phyloP scores from a whole-genome alignment of 2,797 vertebrate species.

The Decapterus maruadsi region DNA sequence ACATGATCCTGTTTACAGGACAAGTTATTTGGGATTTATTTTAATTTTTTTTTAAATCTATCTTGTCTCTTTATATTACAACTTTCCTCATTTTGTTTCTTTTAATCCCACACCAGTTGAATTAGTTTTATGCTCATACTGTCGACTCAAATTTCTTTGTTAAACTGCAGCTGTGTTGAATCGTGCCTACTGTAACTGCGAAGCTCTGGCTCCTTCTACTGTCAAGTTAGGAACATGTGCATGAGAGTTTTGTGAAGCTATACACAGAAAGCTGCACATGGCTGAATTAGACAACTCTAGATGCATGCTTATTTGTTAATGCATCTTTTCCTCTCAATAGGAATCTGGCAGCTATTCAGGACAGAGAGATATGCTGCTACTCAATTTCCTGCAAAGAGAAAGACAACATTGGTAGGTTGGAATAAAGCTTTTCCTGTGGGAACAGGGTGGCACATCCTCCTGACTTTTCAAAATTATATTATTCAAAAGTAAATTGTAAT shows the following conservation, averaged over 20 bases:
- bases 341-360: slow-evolving; percentile 91
- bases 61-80: not conserved
- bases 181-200: not conserved
- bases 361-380: slow-evolving; percentile 92
- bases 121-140: not conserved
- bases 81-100: not conserved
- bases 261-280: not conserved
- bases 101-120: not conserved
- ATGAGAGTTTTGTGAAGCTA: not conserved
- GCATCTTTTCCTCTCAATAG: slow-evolving; percentile 65
- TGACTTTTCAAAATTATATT: too few relatives aligned
- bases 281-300: not conserved
- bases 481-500: too few relatives aligned
- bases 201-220: slow-evolving; percentile 58
- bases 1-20: not conserved
- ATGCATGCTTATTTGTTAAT: not conserved
- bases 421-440: not conserved
- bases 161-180: not conserved
- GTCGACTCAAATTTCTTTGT: not conserved
- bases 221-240: slow-evolving; percentile 3
- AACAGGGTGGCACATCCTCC: too few relatives aligned
- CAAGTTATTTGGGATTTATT: too few relatives aligned
- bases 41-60: not conserved
- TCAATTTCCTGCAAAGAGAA: slow-evolving; percentile 99
- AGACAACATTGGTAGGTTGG: slow-evolving; percentile 89